Conservation (phyloP, 2,888 invertebrate species). For the Diadegma fenestrale region DNA sequence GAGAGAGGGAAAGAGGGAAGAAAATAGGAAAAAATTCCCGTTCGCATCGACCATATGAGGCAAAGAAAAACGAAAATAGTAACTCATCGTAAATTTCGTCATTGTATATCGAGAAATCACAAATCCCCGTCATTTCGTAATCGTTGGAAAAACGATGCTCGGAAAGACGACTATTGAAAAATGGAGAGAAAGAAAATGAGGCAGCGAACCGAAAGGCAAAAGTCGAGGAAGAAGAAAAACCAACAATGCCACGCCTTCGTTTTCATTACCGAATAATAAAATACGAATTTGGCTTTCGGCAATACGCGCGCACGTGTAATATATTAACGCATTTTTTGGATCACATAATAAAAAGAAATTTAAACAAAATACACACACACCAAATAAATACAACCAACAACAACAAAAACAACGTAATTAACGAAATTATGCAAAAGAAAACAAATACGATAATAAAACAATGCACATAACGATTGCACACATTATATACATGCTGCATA, state of each 20-base stretch:
- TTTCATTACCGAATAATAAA: constrained; percentile 66
- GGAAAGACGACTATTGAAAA: background rate
- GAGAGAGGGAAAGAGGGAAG: background rate
- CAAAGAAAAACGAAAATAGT: constrained; percentile 21
- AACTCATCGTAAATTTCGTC: constrained; percentile 58
- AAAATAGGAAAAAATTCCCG: constrained; percentile 25
- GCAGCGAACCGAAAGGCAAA: background rate
- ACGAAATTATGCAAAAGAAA: constrained; percentile 14
- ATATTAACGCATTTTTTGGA: constrained; percentile 76
- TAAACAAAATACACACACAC: background rate
- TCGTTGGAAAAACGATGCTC: constrained; percentile 38
- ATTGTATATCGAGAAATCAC: constrained; percentile 56
- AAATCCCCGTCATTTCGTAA: constrained; percentile 40
- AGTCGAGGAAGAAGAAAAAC: constrained; percentile 8
- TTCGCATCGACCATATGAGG: constrained; percentile 32
- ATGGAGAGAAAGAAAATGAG: background rate
- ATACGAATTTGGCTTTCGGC: constrained; percentile 67
- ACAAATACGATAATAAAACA: constrained; percentile 32
- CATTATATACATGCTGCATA: constrained; percentile 64
- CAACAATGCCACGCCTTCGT: constrained; percentile 59
- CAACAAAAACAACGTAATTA: background rate
- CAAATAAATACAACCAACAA: constrained; percentile 12
- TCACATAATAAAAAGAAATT: constrained; percentile 55
- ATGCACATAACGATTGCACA: constrained; percentile 64
- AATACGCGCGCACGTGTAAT: constrained; percentile 77